A percentile compares a stretch with the other conserved stretches of the same genome.
These are phyloP conservation scores for Paramormyrops kingsleyae DNA, from an alignment of 2,113 vertebrate species.

Conservation along the genomic window DNA sequence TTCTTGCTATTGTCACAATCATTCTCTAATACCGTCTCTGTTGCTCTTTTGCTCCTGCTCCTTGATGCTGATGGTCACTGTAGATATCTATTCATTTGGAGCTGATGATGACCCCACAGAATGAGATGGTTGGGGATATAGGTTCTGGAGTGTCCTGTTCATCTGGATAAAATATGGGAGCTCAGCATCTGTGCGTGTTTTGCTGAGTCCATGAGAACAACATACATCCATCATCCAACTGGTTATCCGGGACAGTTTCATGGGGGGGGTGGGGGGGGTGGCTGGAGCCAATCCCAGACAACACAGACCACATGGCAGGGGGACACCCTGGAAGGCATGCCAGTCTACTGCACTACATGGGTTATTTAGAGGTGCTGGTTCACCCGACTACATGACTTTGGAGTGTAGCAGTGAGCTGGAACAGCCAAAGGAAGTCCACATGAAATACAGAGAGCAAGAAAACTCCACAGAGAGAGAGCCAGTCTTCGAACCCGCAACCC, in stretches of 20 bases:
- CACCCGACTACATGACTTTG: background rate
- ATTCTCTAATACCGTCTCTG: conserved; percentile 20
- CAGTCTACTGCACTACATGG: background rate
- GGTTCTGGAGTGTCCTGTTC: background rate
- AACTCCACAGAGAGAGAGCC: background rate
- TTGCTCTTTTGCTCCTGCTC: background rate
- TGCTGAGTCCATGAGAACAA: background rate
- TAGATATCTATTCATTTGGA: conserved; percentile 44
- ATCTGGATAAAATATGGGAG: background rate
- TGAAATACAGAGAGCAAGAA: background rate
- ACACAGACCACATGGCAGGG: background rate
- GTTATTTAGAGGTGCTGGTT: background rate
- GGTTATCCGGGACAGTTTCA: background rate
- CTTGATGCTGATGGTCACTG: background rate
- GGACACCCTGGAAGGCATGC: background rate
- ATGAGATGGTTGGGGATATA: background rate
- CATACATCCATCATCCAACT: background rate
- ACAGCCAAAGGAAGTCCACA: background rate
- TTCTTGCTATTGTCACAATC: conserved; percentile 51
- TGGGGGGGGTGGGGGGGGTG: background rate
- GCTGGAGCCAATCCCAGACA: background rate
- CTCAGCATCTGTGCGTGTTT: background rate
- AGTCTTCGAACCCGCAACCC: background rate
- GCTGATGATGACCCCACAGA: conserved; percentile 38
- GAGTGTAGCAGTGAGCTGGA: background rate